Evolutionary conservation across 2,888 invertebrate species (phyloP).

Genomic region (Brassicogethes aeneus): DNA sequence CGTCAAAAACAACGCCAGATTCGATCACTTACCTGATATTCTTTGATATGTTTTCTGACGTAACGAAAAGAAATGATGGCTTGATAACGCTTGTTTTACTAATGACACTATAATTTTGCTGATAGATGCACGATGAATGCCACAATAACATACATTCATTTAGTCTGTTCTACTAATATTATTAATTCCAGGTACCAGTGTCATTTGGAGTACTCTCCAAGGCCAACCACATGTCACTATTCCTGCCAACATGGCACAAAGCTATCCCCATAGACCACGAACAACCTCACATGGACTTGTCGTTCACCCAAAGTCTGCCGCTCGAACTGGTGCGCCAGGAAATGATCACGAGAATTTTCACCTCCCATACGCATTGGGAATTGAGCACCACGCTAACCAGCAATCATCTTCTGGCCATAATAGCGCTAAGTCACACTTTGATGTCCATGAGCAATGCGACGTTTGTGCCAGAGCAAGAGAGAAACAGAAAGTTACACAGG

Average conservation of each 20-base stretch:
- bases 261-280: constrained; percentile 35
- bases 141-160: too few species aligned
- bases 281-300: constrained; percentile 21
- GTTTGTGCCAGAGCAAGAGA: constrained; percentile 81
- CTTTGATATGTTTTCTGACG: too few species aligned
- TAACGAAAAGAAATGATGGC: too few species aligned
- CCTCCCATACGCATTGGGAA: constrained; percentile 90
- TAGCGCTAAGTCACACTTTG: constrained; percentile 90
- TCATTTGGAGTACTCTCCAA: constrained; percentile 96
- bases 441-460: constrained; percentile 97
- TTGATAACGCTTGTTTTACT: too few species aligned
- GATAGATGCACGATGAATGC: too few species aligned
- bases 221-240: constrained; percentile 89
- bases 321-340: constrained; percentile 66
- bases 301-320: constrained; percentile 49
- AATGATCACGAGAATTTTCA: constrained; percentile 70
- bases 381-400: constrained; percentile 90
- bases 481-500: constrained; percentile 68
- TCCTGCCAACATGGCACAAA: constrained; percentile 75
- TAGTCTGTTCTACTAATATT: too few species aligned
- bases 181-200: constrained; percentile 56
- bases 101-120: too few species aligned
- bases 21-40: too few species aligned
- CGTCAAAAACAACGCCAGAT: too few species aligned
- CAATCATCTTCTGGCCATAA: constrained; percentile 89